Base-by-base conservation (phyloP, 2,888 invertebrate species). In the Spatulosminthurus flaviceps region DNA sequence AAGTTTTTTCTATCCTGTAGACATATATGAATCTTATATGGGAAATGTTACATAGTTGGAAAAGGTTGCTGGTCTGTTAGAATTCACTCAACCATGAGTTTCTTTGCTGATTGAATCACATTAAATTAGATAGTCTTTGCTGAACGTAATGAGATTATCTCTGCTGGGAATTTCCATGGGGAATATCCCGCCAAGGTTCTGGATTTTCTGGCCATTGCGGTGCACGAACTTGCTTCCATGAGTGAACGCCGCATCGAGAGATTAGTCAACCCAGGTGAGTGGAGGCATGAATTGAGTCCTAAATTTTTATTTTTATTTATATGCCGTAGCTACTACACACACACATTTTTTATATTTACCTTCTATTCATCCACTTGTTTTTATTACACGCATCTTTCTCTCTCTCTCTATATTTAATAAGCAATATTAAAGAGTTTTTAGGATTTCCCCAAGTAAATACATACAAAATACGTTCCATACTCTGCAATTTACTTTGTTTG, bases 91-190 rank as follows among this genome's bases (percentile, higher is more conserved):
- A 66, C 79, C 73, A 81, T 77, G 78, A 81, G 24, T 66, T 79
- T 70, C 79, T 78, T 26, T 28, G 29, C 71, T 79, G 75, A 77
- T 78, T 78, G 78, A 81, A 75, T 81, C 78, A 76, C 77, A 79
- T 81, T 78, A 79, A 81, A 81, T 71, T 84, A 89, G 88, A 87
- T 90, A 80, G 90, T 90, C 16, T 89, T 91, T 86, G 88, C 89
- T 9, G 90, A 90, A 74, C 86, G 89, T 67, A 90, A 89, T 43
- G 91, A 92, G 86, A 91, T 92, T 69, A 90, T 92, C 79, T 91
- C 92, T 7, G 91, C 91, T 5, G 92, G 92, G 69, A 92, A 92
- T 86, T 92, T 92, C 87, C 92, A 92, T 85, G 92, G 92, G 7
- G 92, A 92, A 87, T 92, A 92, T 86, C 92, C 92, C 2, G 92